Evolutionary conservation across 2,113 vertebrate species (phyloP), one percentile per base, ranked within the genome.

Genomic region (Puntigrus tetrazona): DNA sequence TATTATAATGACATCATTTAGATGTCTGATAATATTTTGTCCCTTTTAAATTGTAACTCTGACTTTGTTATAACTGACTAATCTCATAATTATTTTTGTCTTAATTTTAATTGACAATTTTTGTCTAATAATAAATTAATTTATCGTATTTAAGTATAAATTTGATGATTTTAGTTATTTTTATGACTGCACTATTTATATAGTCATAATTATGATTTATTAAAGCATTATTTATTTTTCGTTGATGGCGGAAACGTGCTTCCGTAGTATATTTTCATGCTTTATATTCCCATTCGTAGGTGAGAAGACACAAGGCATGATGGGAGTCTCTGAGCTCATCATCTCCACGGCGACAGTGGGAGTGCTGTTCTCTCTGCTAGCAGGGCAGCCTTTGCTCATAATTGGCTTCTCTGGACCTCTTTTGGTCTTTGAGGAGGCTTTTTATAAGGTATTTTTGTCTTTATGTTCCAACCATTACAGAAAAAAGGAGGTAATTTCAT

Each of bases 381-480:
- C 94, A 36, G 98, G 97, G 78, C 98, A 99, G 90, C 98, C 98
- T 0, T 96, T 99, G 65, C 98, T 99, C 57, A 96, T 99, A 89
- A 97, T 98, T 3, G 98, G 98, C 73, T 99, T 99, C 90, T 98
- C 98, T 0, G 98, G 98, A 82, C 97, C 98, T 0, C 92, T 99
- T 78, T 94, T 99, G 45, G 97, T 99, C 86, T 99, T 99, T 87
- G 98, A 99, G 91, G 98, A 99, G 93, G 97, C 98, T 43, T 99
- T 96, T 92, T 99, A 96, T 90, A 99, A 98, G 96, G 98, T 93
- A 84, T 43, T 27, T 67, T 80, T 20, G 55, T 20, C 5, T 72
- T 43, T 29, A 69, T 25, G 47, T 25, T 65, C 63, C 75, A 76
- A 31, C 27, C 43, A 61, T 73, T 41, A 41, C 22, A 7, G 34